Conservation (phyloP, 1,140 invertebrate species). For the Caenorhabditis inopinata region DNA sequence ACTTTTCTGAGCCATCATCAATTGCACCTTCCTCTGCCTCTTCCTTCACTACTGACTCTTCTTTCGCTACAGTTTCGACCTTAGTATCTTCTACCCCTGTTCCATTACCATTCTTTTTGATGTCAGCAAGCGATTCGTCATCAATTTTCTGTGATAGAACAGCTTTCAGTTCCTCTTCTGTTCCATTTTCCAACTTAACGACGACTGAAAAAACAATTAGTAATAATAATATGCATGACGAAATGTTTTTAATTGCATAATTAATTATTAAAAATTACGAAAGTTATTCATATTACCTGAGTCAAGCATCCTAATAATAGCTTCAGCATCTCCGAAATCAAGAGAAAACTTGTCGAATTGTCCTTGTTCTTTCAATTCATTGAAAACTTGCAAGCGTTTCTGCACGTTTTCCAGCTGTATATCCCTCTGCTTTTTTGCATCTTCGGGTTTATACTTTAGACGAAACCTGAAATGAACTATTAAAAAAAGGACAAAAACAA, state of each 20-base stretch:
- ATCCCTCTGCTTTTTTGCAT: constrained; percentile 83
- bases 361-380: constrained; percentile 77
- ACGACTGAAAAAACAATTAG: constrained; percentile 74
- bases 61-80: constrained; percentile 6
- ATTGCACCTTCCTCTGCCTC: constrained; percentile 65
- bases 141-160: constrained; percentile 72
- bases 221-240: too few species aligned
- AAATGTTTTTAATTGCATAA: too few species aligned
- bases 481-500: neutral
- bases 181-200: constrained; percentile 92
- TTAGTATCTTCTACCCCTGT: constrained; percentile 9
- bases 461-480: constrained; percentile 82
- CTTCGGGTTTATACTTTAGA: constrained; percentile 96
- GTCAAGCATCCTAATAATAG: constrained; percentile 84
- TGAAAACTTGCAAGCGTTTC: constrained; percentile 84
- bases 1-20: constrained; percentile 66
- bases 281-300: constrained; percentile 70
- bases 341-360: constrained; percentile 78
- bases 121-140: constrained; percentile 64
- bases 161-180: constrained; percentile 78
- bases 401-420: constrained; percentile 82
- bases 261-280: neutral
- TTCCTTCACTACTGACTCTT: constrained; percentile 47
- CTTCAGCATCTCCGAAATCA: constrained; percentile 83
- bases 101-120: constrained; percentile 43